Conservation (phyloP, 2,797 vertebrate species). For the Characodon lateralis region DNA sequence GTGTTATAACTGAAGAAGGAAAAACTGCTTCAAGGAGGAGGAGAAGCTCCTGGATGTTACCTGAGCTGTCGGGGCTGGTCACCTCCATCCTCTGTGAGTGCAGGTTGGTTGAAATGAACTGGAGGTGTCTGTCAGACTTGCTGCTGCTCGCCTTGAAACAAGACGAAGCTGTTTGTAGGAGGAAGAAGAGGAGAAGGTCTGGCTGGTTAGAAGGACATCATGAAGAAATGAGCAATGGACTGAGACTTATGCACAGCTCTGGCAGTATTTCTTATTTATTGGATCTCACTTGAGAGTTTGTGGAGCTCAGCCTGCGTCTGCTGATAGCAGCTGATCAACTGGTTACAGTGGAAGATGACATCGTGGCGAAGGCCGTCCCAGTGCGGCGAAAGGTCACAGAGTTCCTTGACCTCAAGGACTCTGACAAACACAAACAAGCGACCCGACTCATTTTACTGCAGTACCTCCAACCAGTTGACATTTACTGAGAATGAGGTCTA, state of each 20-base stretch:
- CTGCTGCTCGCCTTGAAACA: conserved; percentile 92
- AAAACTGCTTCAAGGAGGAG: background rate
- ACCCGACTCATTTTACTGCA: background rate
- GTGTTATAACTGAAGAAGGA: accelerated
- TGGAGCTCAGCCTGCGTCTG: conserved; percentile 86
- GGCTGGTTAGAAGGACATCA: background rate
- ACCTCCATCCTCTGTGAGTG: conserved; percentile 94
- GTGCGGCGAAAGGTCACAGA: conserved; percentile 90
- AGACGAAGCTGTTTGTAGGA: conserved; percentile 53
- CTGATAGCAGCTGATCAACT: conserved; percentile 88
- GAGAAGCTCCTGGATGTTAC: conserved; percentile 58
- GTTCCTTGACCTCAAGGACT: conserved; percentile 88
- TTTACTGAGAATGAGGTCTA: too few species aligned
- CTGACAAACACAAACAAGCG: conserved; percentile 63
- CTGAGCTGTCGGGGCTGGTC: conserved; percentile 82
- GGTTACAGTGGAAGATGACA: conserved; percentile 86
- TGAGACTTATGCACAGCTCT: background rate
- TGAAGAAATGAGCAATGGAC: background rate
- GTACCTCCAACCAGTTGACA: background rate
- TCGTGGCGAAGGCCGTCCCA: conserved; percentile 91
- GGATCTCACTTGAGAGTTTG: conserved; percentile 47
- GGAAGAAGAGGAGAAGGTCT: background rate
- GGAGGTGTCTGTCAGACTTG: conserved; percentile 90
- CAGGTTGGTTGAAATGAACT: conserved; percentile 94
- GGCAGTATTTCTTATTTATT: too few species aligned